phyloP scores from a whole-genome alignment of 2,888 invertebrate genomes.

The Meghimatium bilineatum region DNA sequence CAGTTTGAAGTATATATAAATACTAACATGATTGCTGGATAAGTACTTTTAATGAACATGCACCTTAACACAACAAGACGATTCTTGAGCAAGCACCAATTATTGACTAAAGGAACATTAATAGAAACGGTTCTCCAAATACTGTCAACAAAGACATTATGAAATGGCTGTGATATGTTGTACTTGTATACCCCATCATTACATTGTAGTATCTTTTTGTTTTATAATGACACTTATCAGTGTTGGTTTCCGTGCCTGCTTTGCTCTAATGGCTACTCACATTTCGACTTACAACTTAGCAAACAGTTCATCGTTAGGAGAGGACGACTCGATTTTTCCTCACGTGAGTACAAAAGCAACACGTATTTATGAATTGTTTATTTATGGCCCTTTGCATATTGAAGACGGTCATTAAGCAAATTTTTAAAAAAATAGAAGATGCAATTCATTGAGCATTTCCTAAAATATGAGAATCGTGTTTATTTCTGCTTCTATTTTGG shows the following conservation, averaged over 20 bases:
- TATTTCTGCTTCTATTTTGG: too few species aligned
- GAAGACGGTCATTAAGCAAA: too few species aligned
- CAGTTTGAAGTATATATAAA: too few species aligned
- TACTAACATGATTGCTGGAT: too few species aligned
- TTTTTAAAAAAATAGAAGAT: too few species aligned
- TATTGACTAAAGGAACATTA: background rate
- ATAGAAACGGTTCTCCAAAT: background rate
- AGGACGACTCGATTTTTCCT: slow-evolving; percentile 35
- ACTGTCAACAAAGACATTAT: background rate
- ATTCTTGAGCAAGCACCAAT: background rate
- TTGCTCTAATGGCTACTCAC: slow-evolving; percentile 61
- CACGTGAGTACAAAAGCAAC: slow-evolving; percentile 18
- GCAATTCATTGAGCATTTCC: too few species aligned
- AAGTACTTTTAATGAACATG: too few species aligned
- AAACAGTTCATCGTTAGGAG: background rate
- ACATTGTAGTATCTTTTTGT: slow-evolving; percentile 57
- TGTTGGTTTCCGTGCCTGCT: slow-evolving; percentile 61
- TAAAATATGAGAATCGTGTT: too few species aligned
- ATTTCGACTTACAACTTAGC: slow-evolving; percentile 39
- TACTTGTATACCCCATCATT: slow-evolving; percentile 55
- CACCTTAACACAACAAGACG: too few species aligned
- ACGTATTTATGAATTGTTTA: too few species aligned
- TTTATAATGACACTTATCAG: slow-evolving; percentile 60
- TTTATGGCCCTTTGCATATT: too few species aligned
- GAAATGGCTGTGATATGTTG: slow-evolving; percentile 17